These are phyloP conservation scores for Colius striatus DNA, from an alignment of 2,113 vertebrate species.

Conservation along the genomic window DNA sequence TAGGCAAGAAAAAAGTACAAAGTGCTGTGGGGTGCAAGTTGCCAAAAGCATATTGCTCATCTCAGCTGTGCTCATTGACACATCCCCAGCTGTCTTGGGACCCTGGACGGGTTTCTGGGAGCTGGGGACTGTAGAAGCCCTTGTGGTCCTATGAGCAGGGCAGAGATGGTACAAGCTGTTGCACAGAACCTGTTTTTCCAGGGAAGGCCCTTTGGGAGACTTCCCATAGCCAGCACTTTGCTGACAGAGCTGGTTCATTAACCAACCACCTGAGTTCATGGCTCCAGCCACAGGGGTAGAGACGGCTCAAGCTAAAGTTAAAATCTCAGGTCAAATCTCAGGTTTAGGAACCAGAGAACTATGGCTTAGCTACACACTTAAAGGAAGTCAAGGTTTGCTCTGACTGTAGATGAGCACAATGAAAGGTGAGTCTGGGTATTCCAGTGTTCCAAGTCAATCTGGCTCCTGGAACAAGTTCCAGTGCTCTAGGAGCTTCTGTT, in stretches of 20 bases:
- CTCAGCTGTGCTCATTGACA: background rate
- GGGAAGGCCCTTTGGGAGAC: background rate
- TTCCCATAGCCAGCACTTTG: background rate
- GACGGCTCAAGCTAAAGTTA: background rate
- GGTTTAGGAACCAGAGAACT: background rate
- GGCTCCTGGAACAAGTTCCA: background rate
- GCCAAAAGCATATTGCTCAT: background rate
- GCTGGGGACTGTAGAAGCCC: background rate
- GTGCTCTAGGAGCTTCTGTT: background rate
- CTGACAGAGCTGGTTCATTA: background rate
- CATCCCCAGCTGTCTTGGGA: background rate
- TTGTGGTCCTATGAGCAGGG: rapidly evolving
- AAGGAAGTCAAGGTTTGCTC: background rate
- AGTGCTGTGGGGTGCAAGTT: background rate
- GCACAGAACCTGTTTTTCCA: background rate
- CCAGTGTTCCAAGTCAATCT: background rate
- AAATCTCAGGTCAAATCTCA: no score
- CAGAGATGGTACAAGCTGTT: background rate
- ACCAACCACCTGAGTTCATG: rapidly evolving
- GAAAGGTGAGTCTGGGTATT: background rate
- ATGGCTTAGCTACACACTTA: background rate
- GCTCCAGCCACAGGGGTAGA: background rate
- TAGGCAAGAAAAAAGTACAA: background rate
- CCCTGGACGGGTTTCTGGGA: background rate
- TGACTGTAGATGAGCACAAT: background rate